phyloP scores from a whole-genome alignment of 2,797 vertebrate species.

The Thripadectes ignobilis region DNA sequence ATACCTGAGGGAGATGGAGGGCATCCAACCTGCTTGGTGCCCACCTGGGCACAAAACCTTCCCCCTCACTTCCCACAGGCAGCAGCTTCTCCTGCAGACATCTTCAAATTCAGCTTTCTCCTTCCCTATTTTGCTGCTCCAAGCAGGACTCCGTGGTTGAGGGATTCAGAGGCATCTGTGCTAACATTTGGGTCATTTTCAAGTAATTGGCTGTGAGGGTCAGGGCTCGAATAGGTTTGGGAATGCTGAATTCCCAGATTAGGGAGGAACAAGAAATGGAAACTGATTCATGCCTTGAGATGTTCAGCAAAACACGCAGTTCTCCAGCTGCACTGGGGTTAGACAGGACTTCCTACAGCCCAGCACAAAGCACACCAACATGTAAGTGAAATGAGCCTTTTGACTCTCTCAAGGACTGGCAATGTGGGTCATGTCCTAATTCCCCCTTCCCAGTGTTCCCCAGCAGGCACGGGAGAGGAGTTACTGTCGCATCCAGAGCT shows the following conservation, averaged over 20 bases:
- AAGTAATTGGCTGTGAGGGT: background rate
- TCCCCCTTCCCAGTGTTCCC: background rate
- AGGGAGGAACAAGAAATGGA: background rate
- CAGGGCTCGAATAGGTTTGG: background rate
- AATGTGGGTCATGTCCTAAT: background rate
- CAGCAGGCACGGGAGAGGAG: background rate
- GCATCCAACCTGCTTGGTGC: background rate
- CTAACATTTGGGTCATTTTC: background rate
- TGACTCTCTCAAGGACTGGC: background rate
- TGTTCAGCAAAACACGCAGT: background rate
- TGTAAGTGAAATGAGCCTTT: background rate
- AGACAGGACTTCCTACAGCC: background rate
- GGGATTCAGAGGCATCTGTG: background rate
- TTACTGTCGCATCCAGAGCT: background rate
- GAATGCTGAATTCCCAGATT: background rate
- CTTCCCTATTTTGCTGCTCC: background rate
- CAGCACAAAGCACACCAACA: background rate
- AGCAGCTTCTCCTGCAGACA: background rate
- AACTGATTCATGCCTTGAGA: background rate
- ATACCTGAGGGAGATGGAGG: background rate
- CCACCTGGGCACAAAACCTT: fast-evolving
- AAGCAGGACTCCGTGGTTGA: background rate
- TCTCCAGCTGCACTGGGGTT: background rate
- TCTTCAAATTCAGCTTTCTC: background rate
- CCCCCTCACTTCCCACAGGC: background rate